Evolutionary conservation across 2,113 vertebrate genomes (phyloP).

Genomic region (Plecotus auritus): DNA sequence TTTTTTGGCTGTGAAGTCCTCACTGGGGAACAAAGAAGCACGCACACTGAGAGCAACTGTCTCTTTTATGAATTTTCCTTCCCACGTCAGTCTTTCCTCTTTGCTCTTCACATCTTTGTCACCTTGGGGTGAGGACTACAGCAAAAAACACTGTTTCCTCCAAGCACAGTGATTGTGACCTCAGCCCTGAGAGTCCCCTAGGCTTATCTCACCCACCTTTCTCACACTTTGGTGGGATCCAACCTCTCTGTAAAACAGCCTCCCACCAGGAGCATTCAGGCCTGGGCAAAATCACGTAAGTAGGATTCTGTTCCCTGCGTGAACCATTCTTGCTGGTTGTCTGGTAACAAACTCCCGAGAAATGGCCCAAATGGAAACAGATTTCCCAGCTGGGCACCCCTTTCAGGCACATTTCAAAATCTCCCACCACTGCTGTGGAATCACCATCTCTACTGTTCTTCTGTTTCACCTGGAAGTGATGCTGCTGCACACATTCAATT

Average conservation of each 20-base stretch:
- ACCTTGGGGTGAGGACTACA: neutral
- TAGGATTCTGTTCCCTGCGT: neutral
- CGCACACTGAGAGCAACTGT: too few species aligned
- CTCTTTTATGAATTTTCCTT: neutral
- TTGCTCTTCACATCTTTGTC: neutral
- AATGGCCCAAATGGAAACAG: neutral
- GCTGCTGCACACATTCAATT: neutral
- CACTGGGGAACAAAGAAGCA: neutral
- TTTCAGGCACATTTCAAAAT: neutral
- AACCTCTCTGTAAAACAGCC: neutral
- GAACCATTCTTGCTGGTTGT: neutral
- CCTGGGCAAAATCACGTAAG: neutral
- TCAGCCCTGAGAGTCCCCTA: neutral
- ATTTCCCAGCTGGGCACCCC: neutral
- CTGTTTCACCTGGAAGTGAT: neutral
- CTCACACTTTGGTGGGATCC: neutral
- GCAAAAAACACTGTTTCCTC: neutral
- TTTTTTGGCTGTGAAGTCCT: neutral
- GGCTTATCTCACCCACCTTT: neutral
- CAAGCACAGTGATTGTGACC: neutral
- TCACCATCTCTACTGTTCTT: neutral
- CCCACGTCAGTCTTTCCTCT: neutral
- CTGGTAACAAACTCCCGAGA: neutral
- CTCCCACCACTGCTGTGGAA: neutral
- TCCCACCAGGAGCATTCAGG: neutral